Conservation (phyloP, 2,888 invertebrate genomes). For the Chrysomela aeneicollis region DNA sequence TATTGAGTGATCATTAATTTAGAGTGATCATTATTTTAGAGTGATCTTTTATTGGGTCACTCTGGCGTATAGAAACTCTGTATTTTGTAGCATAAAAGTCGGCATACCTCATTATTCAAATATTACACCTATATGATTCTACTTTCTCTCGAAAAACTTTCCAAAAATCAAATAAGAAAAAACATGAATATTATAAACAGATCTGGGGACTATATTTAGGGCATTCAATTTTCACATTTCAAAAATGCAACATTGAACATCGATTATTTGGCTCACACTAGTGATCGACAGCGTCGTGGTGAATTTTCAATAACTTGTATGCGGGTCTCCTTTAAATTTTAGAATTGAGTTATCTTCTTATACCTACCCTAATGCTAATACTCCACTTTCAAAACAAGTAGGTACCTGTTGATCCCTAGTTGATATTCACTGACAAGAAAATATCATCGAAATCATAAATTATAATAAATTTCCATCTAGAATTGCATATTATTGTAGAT, state of each 20-base stretch:
- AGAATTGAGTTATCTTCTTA: too few species aligned
- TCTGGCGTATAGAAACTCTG: not conserved
- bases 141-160: constrained; percentile 30
- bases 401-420: too few species aligned
- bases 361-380: too few species aligned
- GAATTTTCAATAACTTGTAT: constrained; percentile 7
- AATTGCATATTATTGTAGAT: too few species aligned
- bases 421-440: too few species aligned
- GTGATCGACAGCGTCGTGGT: constrained; percentile 21
- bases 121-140: constrained; percentile 27
- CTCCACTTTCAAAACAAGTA: too few species aligned
- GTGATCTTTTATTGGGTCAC: too few species aligned
- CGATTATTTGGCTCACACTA: constrained; percentile 29
- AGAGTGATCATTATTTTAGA: too few species aligned
- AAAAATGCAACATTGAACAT: constrained; percentile 50
- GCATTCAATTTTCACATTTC: constrained; percentile 44
- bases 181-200: constrained; percentile 20
- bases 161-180: constrained; percentile 34
- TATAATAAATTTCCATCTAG: too few species aligned
- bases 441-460: too few species aligned
- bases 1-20: too few species aligned
- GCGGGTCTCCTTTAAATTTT: too few species aligned
- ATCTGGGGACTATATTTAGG: constrained; percentile 36
- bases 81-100: not conserved
- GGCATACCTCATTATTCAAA: constrained; percentile 17